phyloP scores from a whole-genome alignment of 2,797 vertebrate genomes.

The Euthynnus affinis region DNA sequence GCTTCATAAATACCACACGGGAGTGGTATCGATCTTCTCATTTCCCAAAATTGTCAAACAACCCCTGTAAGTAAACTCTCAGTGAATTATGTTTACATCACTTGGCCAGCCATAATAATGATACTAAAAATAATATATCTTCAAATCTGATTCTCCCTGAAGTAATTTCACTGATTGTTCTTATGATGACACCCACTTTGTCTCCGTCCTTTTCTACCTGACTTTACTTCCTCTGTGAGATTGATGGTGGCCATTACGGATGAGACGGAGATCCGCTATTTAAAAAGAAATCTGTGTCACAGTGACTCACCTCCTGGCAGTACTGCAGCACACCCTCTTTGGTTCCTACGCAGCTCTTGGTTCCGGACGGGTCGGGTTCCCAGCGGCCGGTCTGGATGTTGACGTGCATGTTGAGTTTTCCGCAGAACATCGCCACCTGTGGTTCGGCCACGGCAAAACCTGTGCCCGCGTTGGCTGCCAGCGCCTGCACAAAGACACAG shows the following conservation, averaged over 20 bases:
- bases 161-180: not conserved
- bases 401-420: slow-evolving; percentile 98
- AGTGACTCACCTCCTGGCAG: slow-evolving; percentile 94
- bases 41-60: not conserved
- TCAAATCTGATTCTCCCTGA: not conserved
- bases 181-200: not conserved
- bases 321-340: slow-evolving; percentile 95
- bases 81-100: not conserved
- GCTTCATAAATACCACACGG: not conserved
- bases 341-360: slow-evolving; percentile 91
- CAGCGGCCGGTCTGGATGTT: slow-evolving; percentile 98
- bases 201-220: not conserved
- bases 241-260: not conserved
- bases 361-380: slow-evolving; percentile 94
- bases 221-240: not conserved
- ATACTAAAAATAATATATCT: not conserved
- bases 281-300: slow-evolving; percentile 2
- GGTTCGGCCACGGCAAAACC: slow-evolving; percentile 96
- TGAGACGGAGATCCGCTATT: not conserved
- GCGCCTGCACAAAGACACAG: slow-evolving; percentile 83
- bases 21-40: not conserved
- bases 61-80: not conserved
- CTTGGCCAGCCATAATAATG: not conserved
- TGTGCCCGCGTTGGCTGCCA: slow-evolving; percentile 94
- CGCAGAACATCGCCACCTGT: slow-evolving; percentile 98